A percentile compares a stretch with the other conserved stretches of the same genome.
Conservation (phyloP, 35 echinoderm and acorn worm genomes). For the Amphiura filiformis region DNA sequence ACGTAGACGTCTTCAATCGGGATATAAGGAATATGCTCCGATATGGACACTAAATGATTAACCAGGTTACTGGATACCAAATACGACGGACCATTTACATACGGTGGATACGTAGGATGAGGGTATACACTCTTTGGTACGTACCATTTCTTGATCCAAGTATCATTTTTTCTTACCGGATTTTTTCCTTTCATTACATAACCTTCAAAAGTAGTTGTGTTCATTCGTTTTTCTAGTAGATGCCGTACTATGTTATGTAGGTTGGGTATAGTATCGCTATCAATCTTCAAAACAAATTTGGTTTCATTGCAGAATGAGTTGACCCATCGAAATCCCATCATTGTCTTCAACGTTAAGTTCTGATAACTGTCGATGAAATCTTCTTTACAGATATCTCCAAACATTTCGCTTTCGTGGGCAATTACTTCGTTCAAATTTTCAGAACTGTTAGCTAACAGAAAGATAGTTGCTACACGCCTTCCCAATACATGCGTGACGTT, state of each 20-base stretch:
- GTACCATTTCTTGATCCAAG: slow-evolving; percentile 56
- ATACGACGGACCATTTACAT: slow-evolving; percentile 58
- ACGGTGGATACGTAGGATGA: slow-evolving; percentile 58
- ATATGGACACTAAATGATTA: not conserved
- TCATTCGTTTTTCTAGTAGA: not conserved
- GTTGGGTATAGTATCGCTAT: slow-evolving; percentile 72
- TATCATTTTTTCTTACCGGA: not conserved
- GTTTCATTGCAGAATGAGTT: slow-evolving; percentile 57
- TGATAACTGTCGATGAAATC: slow-evolving; percentile 73
- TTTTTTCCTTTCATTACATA: not conserved
- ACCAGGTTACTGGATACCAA: slow-evolving; percentile 68
- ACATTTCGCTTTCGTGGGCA: slow-evolving; percentile 18
- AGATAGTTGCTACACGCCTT: slow-evolving; percentile 23
- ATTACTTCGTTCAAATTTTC: not conserved
- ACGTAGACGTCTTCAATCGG: slow-evolving; percentile 49
- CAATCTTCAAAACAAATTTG: slow-evolving; percentile 70
- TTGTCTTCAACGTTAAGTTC: slow-evolving; percentile 81
- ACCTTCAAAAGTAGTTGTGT: not conserved
- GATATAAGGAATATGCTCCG: not conserved
- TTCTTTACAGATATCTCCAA: slow-evolving; percentile 71
- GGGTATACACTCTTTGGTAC: slow-evolving; percentile 51
- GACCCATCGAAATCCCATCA: slow-evolving; percentile 93
- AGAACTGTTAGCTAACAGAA: slow-evolving; percentile 40
- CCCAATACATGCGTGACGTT: not conserved
- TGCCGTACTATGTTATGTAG: slow-evolving; percentile 28